Conservation (phyloP, 2,888 invertebrate species). For the Halictus ligatus region DNA sequence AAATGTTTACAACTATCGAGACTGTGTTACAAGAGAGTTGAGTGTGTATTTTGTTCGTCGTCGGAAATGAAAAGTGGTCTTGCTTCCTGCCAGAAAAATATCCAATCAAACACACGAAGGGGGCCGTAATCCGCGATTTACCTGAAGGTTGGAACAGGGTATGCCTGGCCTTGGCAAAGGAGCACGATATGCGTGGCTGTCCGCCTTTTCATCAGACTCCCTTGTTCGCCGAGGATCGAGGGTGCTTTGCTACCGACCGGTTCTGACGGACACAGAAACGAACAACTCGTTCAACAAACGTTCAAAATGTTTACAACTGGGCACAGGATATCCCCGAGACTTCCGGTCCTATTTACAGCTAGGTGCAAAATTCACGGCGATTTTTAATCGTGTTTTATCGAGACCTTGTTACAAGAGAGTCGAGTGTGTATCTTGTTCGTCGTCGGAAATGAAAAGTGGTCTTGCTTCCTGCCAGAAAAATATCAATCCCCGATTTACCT, state of each 20-base stretch:
- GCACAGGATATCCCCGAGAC: neutral
- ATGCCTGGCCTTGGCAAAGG: slow-evolving; percentile 88
- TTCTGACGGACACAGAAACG: slow-evolving; percentile 80
- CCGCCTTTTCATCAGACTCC: slow-evolving; percentile 84
- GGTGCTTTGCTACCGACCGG: slow-evolving; percentile 86
- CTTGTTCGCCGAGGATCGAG: slow-evolving; percentile 85
- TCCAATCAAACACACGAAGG: slow-evolving; percentile 22
- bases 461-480: slow-evolving; percentile 81
- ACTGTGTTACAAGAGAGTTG: too few relatives aligned
- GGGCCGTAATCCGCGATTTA: slow-evolving; percentile 82
- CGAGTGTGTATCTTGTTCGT: slow-evolving; percentile 71
- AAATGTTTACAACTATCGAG: too few relatives aligned
- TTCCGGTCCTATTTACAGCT: too few relatives aligned
- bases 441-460: slow-evolving; percentile 80
- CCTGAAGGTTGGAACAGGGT: slow-evolving; percentile 90
- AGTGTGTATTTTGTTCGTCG: slow-evolving; percentile 72
- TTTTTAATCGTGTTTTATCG: too few relatives aligned
- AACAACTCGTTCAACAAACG: neutral
- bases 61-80: slow-evolving; percentile 81
- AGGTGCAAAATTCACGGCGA: too few relatives aligned
- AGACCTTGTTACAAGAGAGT: too few relatives aligned
- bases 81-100: slow-evolving; percentile 77
- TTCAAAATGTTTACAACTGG: neutral
- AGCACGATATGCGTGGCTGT: slow-evolving; percentile 85
- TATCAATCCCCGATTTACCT: too few relatives aligned